These are phyloP conservation scores for Grus americana DNA, from an alignment of 2,113 vertebrate species.

Conservation along the genomic window DNA sequence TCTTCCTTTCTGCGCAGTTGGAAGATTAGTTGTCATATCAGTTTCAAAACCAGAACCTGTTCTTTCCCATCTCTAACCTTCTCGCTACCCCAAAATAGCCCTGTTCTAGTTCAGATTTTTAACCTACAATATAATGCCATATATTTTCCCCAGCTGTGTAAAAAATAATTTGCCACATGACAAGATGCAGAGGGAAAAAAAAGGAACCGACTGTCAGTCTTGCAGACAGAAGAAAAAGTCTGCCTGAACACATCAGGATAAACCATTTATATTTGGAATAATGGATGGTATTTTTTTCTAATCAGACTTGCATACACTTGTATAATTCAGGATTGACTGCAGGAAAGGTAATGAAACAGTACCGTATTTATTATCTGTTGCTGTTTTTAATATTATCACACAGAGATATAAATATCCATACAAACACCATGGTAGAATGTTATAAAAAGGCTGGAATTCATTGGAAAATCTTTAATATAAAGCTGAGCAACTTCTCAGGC, in stretches of 20 bases:
- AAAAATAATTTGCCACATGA: background rate
- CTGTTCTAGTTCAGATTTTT: background rate
- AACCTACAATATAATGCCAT: background rate
- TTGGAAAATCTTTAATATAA: background rate
- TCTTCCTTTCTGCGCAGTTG: background rate
- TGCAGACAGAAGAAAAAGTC: background rate
- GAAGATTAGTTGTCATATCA: background rate
- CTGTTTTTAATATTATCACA: background rate
- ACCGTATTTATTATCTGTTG: background rate
- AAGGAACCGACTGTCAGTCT: background rate
- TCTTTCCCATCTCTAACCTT: background rate
- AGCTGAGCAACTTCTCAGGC: background rate
- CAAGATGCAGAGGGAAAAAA: background rate
- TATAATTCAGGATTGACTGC: background rate
- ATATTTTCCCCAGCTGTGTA: background rate
- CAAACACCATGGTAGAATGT: background rate
- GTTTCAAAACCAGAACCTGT: background rate
- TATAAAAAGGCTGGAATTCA: background rate
- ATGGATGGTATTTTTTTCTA: background rate
- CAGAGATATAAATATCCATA: background rate
- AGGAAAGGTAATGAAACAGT: background rate
- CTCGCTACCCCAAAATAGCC: background rate
- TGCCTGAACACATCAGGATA: background rate
- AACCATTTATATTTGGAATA: background rate
- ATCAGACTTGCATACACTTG: slow-evolving; percentile 9